Percentiles rank a stretch among this genome's conserved stretches.
phyloP scores from a whole-genome alignment of 2,888 invertebrate species.

The Cryptus viduatorius region DNA sequence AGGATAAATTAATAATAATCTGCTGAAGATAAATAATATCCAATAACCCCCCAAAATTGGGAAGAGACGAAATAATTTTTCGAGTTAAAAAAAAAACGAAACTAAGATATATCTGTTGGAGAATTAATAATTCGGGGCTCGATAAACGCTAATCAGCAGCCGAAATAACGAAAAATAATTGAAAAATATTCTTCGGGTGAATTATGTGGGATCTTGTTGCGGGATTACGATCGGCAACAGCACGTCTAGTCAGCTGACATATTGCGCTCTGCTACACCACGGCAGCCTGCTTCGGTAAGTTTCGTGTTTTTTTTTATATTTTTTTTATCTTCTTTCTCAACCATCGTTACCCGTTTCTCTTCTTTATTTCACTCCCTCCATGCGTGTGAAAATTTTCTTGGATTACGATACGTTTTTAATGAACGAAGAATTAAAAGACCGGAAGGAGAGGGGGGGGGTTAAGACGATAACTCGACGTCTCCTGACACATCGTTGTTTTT shows the following conservation, averaged over 20 bases:
- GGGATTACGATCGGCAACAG: slow-evolving; percentile 82
- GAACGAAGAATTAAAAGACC: neutral
- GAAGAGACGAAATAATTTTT: neutral
- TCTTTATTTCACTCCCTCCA: slow-evolving; percentile 1
- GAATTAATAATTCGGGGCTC: neutral
- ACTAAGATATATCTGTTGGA: neutral
- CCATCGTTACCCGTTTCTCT: slow-evolving; percentile 31
- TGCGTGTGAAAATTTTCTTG: neutral
- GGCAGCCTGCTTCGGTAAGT: slow-evolving; percentile 83
- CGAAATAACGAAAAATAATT: neutral
- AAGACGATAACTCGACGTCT: no score
- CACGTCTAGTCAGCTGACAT: slow-evolving; percentile 85
- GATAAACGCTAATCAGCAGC: neutral
- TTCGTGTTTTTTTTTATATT: slow-evolving; percentile 42
- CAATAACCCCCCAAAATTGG: neutral
- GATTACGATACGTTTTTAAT: neutral
- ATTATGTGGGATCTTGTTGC: slow-evolving; percentile 84
- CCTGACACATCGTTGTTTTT: no score
- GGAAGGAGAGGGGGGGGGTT: no score
- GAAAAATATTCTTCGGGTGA: slow-evolving; percentile 74
- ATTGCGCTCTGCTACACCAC: slow-evolving; percentile 85
- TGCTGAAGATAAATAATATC: neutral
- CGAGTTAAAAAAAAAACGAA: neutral
- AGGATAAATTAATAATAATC: neutral
- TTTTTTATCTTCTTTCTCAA: slow-evolving; percentile 37